A percentile compares a stretch with the other conserved stretches of the same genome.
Evolutionary conservation across 1,140 invertebrate genomes (phyloP).

Genomic region (Saccostrea cuccullata): DNA sequence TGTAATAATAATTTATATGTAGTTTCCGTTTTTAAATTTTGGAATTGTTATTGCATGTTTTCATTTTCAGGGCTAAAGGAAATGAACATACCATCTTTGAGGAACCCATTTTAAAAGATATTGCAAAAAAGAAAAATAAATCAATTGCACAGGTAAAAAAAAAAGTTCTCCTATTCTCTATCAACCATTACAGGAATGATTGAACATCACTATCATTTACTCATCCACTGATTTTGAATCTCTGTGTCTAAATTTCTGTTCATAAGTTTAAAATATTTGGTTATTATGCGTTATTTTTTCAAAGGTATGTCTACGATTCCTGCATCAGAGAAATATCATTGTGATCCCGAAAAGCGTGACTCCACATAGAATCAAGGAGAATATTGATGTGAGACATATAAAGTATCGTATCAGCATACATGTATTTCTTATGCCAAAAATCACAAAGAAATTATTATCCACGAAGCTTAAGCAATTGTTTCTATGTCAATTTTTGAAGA

Average conservation of each 20-base stretch:
- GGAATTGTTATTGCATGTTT: too few relatives aligned
- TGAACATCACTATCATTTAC: too few relatives aligned
- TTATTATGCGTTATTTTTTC: background rate
- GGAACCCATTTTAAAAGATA: constrained; percentile 84
- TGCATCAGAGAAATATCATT: constrained; percentile 85
- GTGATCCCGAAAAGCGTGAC: constrained; percentile 92
- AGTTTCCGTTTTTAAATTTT: too few relatives aligned
- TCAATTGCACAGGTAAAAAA: constrained; percentile 84
- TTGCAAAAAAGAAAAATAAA: constrained; percentile 86
- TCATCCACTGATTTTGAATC: too few relatives aligned
- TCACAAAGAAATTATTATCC: too few relatives aligned
- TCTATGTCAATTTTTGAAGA: background rate
- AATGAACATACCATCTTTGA: constrained; percentile 80
- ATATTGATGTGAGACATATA: constrained; percentile 72
- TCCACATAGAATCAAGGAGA: constrained; percentile 84
- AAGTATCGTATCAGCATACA: too few relatives aligned
- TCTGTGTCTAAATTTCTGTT: too few relatives aligned
- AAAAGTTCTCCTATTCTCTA: too few relatives aligned
- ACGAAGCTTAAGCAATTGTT: too few relatives aligned
- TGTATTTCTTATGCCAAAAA: background rate
- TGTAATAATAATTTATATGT: too few relatives aligned
- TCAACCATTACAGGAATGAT: too few relatives aligned
- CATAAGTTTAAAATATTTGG: too few relatives aligned
- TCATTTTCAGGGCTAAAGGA: constrained; percentile 24
- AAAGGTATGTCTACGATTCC: constrained; percentile 85